A percentile compares a stretch with the other conserved stretches of the same genome.
Evolutionary conservation across 1,140 invertebrate species (phyloP).

Genomic region (Coenobita brevimanus): DNA sequence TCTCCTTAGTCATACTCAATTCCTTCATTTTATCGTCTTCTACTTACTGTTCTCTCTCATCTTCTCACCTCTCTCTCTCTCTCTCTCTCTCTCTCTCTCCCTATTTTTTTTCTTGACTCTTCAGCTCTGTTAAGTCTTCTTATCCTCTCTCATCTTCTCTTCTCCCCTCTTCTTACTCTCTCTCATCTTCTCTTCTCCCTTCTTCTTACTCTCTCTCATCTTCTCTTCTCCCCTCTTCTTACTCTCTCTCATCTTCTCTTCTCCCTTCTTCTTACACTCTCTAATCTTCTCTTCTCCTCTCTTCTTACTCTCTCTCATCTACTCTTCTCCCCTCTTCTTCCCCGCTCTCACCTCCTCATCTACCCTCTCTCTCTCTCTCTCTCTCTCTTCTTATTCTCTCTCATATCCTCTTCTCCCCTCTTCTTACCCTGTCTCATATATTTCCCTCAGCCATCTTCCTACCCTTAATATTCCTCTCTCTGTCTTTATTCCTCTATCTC

Average conservation of each 20-base stretch:
- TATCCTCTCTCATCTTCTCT: neutral
- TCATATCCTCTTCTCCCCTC: neutral
- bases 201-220: conserved; percentile 9
- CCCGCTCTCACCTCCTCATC: neutral
- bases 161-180: neutral
- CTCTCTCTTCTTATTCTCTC: no score
- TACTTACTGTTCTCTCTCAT: no score
- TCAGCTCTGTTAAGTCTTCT: neutral
- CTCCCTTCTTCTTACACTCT: neutral
- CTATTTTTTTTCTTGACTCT: conserved; percentile 3
- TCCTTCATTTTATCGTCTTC: no score
- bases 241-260: neutral
- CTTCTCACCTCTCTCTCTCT: conserved; percentile 5
- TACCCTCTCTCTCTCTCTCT: neutral
- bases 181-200: conserved; percentile 5
- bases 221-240: neutral
- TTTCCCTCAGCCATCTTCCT: neutral
- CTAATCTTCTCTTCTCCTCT: no score
- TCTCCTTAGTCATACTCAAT: no score
- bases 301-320: no score
- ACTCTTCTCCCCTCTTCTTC: neutral
- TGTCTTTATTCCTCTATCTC: neutral
- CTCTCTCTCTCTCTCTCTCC: conserved; percentile 8
- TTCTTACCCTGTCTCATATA: neutral
- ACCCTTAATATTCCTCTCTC: neutral